Percentiles rank a stretch among this genome's conserved stretches.
These are phyloP conservation scores for Bombus impatiens DNA, from an alignment of 1,140 invertebrate genomes.

Conservation along the genomic window DNA sequence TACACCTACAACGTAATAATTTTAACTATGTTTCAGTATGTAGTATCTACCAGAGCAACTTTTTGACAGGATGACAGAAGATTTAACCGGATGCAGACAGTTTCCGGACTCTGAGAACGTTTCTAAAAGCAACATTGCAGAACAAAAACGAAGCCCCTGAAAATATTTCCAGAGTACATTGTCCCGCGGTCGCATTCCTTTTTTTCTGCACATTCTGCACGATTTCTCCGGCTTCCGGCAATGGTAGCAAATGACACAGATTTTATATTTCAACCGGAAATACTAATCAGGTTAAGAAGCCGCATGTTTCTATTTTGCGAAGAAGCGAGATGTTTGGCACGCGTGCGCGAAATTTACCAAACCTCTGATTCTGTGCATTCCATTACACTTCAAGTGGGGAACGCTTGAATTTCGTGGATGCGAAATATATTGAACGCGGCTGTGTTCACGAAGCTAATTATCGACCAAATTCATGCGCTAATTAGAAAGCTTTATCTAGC, in stretches of 20 bases:
- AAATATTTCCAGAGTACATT: not conserved
- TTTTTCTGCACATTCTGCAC: no score
- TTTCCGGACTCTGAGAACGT: slow-evolving; percentile 24
- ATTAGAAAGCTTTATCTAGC: not conserved
- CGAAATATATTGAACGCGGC: not conserved
- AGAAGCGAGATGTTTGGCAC: not conserved
- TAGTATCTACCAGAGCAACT: not conserved
- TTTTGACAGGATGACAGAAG: not conserved
- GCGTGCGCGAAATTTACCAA: not conserved
- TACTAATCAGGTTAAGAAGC: slow-evolving; percentile 64
- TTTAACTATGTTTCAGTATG: not conserved
- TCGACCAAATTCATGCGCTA: not conserved
- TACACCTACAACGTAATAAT: no score
- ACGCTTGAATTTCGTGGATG: not conserved
- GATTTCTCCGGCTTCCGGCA: slow-evolving; percentile 62
- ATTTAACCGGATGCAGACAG: not conserved
- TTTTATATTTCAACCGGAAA: slow-evolving; percentile 59
- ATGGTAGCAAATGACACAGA: slow-evolving; percentile 34
- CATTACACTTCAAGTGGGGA: slow-evolving; percentile 15
- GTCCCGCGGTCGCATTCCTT: not conserved
- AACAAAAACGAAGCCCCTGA: slow-evolving; percentile 54
- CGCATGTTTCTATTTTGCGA: slow-evolving; percentile 13
- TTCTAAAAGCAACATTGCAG: slow-evolving; percentile 24
- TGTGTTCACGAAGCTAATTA: not conserved
- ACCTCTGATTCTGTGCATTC: slow-evolving; percentile 11